A percentile compares a stretch with the other conserved stretches of the same genome.
Evolutionary conservation across 2,113 vertebrate species (phyloP).

Genomic region (Boleophthalmus pectinirostris): DNA sequence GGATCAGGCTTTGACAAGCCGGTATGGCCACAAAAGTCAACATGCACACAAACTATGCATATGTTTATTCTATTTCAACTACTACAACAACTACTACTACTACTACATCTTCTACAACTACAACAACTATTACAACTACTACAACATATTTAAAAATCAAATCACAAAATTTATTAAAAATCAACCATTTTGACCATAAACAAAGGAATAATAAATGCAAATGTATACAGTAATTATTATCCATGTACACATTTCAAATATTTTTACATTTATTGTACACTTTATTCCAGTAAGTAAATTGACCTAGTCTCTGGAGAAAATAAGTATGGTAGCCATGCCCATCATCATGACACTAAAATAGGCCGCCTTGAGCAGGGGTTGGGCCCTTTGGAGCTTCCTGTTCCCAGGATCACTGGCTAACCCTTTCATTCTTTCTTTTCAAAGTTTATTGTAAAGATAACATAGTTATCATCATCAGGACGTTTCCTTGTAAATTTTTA

Average conservation of each 20-base stretch:
- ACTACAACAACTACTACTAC: too few species aligned
- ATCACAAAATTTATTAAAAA: too few species aligned
- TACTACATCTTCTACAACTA: too few species aligned
- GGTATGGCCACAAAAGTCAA: too few species aligned
- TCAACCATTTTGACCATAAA: not conserved
- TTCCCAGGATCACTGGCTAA: not conserved
- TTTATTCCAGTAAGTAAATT: not conserved
- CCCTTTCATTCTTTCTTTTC: not conserved
- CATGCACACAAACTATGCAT: too few species aligned
- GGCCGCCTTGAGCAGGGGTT: not conserved
- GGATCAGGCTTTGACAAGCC: too few species aligned
- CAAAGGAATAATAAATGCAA: not conserved
- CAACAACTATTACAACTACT: too few species aligned
- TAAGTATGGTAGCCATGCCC: not conserved
- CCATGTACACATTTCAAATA: not conserved
- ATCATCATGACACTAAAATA: not conserved
- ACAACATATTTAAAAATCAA: too few species aligned
- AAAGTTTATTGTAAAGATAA: not conserved
- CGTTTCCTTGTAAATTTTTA: not conserved
- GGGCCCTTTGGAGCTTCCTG: not conserved
- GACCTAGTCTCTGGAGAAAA: not conserved
- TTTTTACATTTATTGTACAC: not conserved
- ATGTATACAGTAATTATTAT: not conserved
- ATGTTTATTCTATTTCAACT: too few species aligned
- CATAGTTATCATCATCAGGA: not conserved